Percentiles rank a stretch among this genome's conserved stretches.
phyloP scores from a whole-genome alignment of 2,888 invertebrate genomes.

The Euphydryas editha region DNA sequence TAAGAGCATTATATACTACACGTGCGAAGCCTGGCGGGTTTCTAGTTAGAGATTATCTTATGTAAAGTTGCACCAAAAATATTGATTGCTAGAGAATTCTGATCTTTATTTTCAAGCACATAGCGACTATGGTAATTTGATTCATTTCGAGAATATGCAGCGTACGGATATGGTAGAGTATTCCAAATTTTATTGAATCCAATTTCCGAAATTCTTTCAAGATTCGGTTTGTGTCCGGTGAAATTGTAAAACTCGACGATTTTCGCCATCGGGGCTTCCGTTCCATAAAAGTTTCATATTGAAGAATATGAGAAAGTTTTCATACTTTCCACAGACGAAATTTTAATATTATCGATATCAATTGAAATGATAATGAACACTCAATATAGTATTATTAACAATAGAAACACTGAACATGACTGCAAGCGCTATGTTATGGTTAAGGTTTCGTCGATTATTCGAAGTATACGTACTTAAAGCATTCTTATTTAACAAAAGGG shows the following conservation, averaged over 20 bases:
- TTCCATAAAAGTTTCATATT: neutral
- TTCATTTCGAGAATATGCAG: neutral
- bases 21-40: too few relatives aligned
- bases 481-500: too few relatives aligned
- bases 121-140: neutral
- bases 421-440: too few relatives aligned
- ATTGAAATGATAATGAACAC: too few relatives aligned
- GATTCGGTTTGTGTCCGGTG: constrained; percentile 1
- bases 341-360: neutral
- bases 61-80: too few relatives aligned
- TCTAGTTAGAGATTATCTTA: too few relatives aligned
- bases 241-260: constrained; percentile 6
- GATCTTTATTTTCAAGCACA: neutral
- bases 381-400: too few relatives aligned
- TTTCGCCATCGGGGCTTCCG: neutral
- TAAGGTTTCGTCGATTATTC: too few relatives aligned
- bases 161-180: neutral
- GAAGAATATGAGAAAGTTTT: neutral
- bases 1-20: too few relatives aligned
- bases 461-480: too few relatives aligned
- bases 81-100: too few relatives aligned
- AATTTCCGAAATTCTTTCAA: constrained; percentile 22
- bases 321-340: neutral
- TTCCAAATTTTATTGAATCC: constrained; percentile 15
- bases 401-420: too few relatives aligned